Base-by-base conservation (phyloP, 2,888 invertebrate species). In the Ennomos erosarius region DNA sequence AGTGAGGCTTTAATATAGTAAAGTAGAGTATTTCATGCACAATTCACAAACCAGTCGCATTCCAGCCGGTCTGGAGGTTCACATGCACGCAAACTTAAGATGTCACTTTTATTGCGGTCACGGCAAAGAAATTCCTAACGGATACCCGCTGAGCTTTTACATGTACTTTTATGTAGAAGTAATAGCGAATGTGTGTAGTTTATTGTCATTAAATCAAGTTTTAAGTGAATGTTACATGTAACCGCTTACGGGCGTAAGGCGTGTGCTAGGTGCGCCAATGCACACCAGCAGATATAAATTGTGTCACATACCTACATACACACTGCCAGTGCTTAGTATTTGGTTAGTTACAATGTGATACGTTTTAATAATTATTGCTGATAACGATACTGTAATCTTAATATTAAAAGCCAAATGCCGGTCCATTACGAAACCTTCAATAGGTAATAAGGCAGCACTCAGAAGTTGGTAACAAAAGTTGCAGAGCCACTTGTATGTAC, bases 231-330 rank as follows among this genome's bases (percentile, higher is more conserved):
- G 34, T 34, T 37, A 40, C 37, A 26, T 48, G 42, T 55, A 38
- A 36, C 13, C 36, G 37, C 11, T 38, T 44, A 48, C 55, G 48
- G 51, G 48, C n/a, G 52, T 48, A 52, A 50, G 51, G 55, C 55
- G 55, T 49, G 60, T 13, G 26, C 40, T 44, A 44, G 56, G 60
- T 48, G 60, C 48, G 56, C 52, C 60, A 38, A 1, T 26, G 43
- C 44, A 33, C 34, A 12, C 16, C 47, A 34, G 48, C 40, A 10
- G 59, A 40, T 54, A 46, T 54, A 59, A 59, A 60, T 49, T 55
- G 55, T 55, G 55, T 53, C 60, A 56, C 56, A 52, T 60, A 48
- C 44, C 35, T 53, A 54, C 48, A 43, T 38, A 16, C 40, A 52
- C 48, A 16, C 36, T 26, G 42, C 13, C 33, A 26, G 26, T 26